Percentiles rank a stretch among this genome's conserved stretches.
These are phyloP conservation scores for Diplolepis rosae DNA, from an alignment of 2,888 invertebrate genomes.

Conservation along the genomic window DNA sequence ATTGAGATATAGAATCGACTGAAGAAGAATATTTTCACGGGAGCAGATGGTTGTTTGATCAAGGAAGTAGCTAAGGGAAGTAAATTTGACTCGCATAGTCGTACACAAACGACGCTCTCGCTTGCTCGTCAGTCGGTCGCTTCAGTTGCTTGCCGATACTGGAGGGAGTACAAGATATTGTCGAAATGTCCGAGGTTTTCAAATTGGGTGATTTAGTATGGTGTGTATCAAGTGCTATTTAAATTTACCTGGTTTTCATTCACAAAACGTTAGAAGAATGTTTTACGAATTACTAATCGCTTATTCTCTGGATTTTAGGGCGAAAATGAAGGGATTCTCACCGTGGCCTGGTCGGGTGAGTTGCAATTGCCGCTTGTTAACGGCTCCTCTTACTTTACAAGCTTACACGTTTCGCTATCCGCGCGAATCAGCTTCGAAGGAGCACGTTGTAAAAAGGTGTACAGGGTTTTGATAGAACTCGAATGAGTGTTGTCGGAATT, in stretches of 20 bases:
- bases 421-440: not conserved
- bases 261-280: not conserved
- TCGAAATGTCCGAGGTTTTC: constrained; percentile 76
- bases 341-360: constrained; percentile 98
- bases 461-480: constrained; percentile 34
- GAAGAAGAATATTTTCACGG: not conserved
- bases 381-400: constrained; percentile 30
- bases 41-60: not conserved
- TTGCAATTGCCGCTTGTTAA: constrained; percentile 56
- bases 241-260: constrained; percentile 5
- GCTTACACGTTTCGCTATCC: constrained; percentile 32
- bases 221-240: constrained; percentile 74
- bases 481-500: constrained; percentile 58
- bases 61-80: too few species aligned
- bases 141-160: constrained; percentile 71
- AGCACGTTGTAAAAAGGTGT: not conserved
- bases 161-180: constrained; percentile 46
- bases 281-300: constrained; percentile 42
- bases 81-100: not conserved
- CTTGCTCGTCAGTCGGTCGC: constrained; percentile 61
- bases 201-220: constrained; percentile 83
- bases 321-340: constrained; percentile 97
- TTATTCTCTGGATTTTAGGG: constrained; percentile 82
- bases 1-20: too few species aligned
- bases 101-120: constrained; percentile 18